Evolutionary conservation across 1,140 invertebrate genomes (phyloP), one percentile per base, ranked within the genome.

Genomic region (Thaumatotibia leucotreta): DNA sequence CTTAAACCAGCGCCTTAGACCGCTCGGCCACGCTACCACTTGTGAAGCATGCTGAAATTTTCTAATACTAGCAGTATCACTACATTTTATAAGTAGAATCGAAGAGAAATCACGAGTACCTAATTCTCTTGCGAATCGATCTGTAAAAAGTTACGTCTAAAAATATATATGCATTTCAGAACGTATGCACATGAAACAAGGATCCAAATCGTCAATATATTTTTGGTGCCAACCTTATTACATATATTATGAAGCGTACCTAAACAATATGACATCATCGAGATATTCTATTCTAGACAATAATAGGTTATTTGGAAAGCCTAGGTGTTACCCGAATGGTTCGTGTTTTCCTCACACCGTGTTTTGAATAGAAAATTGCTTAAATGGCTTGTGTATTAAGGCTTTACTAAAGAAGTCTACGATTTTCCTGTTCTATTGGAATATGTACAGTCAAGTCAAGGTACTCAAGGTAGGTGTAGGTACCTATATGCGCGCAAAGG

Each of bases 1-100:
- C 96, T 97, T 96, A 97, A 97, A 97, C 96, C 96, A 97, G 96
- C 96, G 96, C 96, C 96, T 97, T 97, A 97, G 96, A 97, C 96
- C 96, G 95, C 96, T 97, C 96, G 96, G 96, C 96, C 96, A 97
- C 96, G 96, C 96, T 97, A 97, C 96, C 96, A 65, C 54, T 62
- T 62, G 29, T 22, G 0, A 0, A 1, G 8, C 0, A 1, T 4
- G 54, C 0, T 20, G 65, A 66, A 66, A 49, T 66, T 50, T 23
- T 27, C 0, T 17, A 0, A 14, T 22, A 54, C 0, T 39, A 62
- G 35, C 35, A 0, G 35, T 39, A 45, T 45, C 8, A 8, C 5
- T 45, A n/a, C 17, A 45, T 45, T 45, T 17, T 45, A 45, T 45
- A 45, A 1, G 20, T 45, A 45, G 17, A 45, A 32, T 32, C 11